phyloP scores from a whole-genome alignment of 2,888 invertebrate species.

The Adineta ricciae region DNA sequence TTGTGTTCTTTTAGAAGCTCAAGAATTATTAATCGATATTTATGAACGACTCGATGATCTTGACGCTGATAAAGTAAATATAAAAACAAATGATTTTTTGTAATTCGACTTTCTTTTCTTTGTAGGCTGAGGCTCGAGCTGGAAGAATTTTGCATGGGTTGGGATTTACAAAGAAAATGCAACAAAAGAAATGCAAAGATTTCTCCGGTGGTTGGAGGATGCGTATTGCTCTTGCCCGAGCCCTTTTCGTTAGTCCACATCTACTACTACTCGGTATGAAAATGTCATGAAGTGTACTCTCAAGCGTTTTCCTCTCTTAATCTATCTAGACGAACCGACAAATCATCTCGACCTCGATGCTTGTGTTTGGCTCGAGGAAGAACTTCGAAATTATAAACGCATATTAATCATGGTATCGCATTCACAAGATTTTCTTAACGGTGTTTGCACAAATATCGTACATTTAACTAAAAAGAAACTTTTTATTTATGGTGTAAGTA shows the following conservation, averaged over 20 bases:
- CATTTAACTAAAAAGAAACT: slow-evolving; percentile 84
- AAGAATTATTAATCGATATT: slow-evolving; percentile 90
- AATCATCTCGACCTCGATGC: slow-evolving; percentile 70
- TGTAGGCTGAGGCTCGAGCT: slow-evolving; percentile 65
- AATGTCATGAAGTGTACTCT: no score
- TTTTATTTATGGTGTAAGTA: slow-evolving; percentile 68
- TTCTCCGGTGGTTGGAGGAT: slow-evolving; percentile 59
- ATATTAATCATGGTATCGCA: slow-evolving; percentile 95
- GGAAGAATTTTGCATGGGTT: slow-evolving; percentile 89
- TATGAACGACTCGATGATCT: slow-evolving; percentile 94
- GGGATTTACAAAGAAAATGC: slow-evolving; percentile 70
- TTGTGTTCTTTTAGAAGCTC: slow-evolving; percentile 59
- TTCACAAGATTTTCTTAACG: slow-evolving; percentile 95
- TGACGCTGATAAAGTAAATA: slow-evolving; percentile 74
- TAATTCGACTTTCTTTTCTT: not conserved
- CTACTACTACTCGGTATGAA: slow-evolving; percentile 54
- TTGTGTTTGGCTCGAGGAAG: slow-evolving; percentile 97
- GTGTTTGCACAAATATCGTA: slow-evolving; percentile 78
- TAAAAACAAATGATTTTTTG: not conserved
- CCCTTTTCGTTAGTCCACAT: slow-evolving; percentile 55
- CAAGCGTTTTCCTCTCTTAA: slow-evolving; percentile 37
- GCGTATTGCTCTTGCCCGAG: slow-evolving; percentile 57
- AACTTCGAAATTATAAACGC: slow-evolving; percentile 86
- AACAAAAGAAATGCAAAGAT: slow-evolving; percentile 51
- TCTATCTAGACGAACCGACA: slow-evolving; percentile 52